Percentiles rank a stretch among this genome's conserved stretches.
Conservation (phyloP, 2,797 vertebrate species). For the Lithobates pipiens region DNA sequence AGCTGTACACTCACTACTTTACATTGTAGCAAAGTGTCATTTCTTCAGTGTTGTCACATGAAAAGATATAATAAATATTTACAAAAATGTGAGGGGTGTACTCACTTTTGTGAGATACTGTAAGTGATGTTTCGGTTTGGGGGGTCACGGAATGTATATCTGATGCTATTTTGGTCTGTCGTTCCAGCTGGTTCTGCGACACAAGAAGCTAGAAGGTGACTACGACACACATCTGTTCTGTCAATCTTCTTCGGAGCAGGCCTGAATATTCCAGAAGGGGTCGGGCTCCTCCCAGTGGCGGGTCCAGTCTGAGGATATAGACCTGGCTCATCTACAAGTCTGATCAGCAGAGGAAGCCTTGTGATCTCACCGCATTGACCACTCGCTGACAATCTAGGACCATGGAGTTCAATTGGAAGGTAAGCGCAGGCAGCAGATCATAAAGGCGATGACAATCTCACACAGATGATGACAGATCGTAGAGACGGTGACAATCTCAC, state of each 20-base stretch:
- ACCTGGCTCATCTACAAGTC: not conserved
- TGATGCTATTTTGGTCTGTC: not conserved
- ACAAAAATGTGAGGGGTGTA: too few species aligned
- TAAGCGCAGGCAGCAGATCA: not conserved
- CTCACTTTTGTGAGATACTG: too few species aligned
- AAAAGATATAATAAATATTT: too few species aligned
- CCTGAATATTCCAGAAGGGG: conserved; percentile 22
- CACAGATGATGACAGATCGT: too few species aligned
- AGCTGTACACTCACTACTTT: too few species aligned
- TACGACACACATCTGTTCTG: not conserved
- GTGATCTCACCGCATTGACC: too few species aligned
- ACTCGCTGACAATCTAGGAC: not conserved
- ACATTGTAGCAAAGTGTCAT: too few species aligned
- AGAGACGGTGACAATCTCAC: not conserved
- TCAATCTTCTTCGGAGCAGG: conserved; percentile 1
- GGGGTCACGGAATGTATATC: not conserved
- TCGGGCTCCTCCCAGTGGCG: conserved; percentile 20
- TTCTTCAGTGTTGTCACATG: too few species aligned
- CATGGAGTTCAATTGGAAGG: conserved; percentile 48
- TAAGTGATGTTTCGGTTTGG: too few species aligned
- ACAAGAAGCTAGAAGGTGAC: not conserved
- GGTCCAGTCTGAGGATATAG: not conserved
- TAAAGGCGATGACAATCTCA: too few species aligned
- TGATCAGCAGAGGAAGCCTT: not conserved
- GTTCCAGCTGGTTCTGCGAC: not conserved